Conservation (phyloP, 2,888 invertebrate genomes). For the Monopis laevigella region DNA sequence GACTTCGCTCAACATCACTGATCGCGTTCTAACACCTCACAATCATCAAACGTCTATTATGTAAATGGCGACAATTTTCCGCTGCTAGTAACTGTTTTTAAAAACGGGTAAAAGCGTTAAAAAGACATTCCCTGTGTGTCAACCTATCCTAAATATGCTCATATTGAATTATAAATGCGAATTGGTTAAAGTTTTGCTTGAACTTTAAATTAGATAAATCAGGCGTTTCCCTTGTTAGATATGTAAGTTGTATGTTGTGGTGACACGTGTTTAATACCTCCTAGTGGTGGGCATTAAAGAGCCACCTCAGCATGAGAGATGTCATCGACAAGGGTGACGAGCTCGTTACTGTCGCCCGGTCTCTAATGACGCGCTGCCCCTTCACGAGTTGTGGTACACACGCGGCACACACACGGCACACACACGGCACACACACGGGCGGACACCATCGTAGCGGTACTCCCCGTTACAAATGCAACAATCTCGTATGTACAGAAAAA, state of each 20-base stretch:
- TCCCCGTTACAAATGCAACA: conserved; percentile 26
- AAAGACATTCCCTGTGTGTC: too few relatives aligned
- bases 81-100: too few relatives aligned
- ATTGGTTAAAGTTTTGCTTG: too few relatives aligned
- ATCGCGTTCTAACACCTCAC: conserved; percentile 19
- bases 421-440: too few relatives aligned
- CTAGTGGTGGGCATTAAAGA: too few relatives aligned
- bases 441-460: not conserved
- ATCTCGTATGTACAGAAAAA: conserved; percentile 57
- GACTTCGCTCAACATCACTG: conserved; percentile 42
- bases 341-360: conserved; percentile 59
- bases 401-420: not conserved
- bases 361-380: conserved; percentile 30
- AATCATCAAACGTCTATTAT: conserved; percentile 14
- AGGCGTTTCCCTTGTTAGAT: not conserved
- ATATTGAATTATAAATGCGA: too few relatives aligned
- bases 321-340: conserved; percentile 45
- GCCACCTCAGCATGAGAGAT: too few relatives aligned
- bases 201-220: too few relatives aligned
- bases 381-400: not conserved
- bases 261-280: too few relatives aligned
- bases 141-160: too few relatives aligned
- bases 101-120: too few relatives aligned
- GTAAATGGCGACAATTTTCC: not conserved
- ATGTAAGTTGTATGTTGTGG: conserved; percentile 15